Evolutionary conservation across 2,113 vertebrate species (phyloP).

Genomic region (human): GRCh38 chr1:177933501-177934000

Average conservation of each 20-base stretch:
- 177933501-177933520: background rate
- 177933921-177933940: background rate
- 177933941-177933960: background rate
- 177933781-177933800: background rate
- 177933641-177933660: background rate
- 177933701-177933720: background rate
- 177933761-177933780: background rate
- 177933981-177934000: no score
- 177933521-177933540: rapidly evolving
- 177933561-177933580: conserved; percentile 50
- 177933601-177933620: conserved; percentile 52
- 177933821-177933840: background rate
- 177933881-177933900: background rate
- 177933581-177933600: conserved; percentile 71
- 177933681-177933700: background rate
- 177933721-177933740: rapidly evolving
- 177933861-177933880: background rate
- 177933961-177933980: background rate
- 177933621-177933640: conserved; percentile 56
- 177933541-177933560: background rate
- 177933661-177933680: background rate
- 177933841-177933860: background rate
- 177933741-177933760: rapidly evolving
- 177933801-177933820: background rate
- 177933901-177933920: background rate